These are phyloP conservation scores for Microplitis demolitor DNA, from an alignment of 1,140 invertebrate genomes.

Conservation along the genomic window DNA sequence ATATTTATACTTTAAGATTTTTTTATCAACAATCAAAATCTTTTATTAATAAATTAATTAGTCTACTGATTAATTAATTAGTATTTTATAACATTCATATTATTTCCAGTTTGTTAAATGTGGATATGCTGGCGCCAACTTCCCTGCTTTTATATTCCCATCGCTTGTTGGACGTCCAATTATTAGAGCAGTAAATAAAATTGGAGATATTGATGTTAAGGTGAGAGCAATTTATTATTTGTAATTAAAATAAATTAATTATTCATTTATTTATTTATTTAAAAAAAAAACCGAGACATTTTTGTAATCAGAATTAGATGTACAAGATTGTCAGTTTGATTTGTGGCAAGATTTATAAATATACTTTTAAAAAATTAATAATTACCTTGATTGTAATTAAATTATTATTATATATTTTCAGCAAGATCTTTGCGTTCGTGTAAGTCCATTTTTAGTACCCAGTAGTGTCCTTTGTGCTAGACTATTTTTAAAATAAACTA, in stretches of 20 bases:
- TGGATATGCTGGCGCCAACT: constrained; percentile 98
- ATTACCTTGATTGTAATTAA: constrained; percentile 33
- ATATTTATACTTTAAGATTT: too few relatives aligned
- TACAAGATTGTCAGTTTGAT: neutral
- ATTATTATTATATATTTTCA: constrained; percentile 53
- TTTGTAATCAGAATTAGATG: neutral
- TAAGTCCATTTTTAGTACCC: constrained; percentile 48
- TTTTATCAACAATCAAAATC: too few relatives aligned
- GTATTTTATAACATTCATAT: constrained; percentile 34
- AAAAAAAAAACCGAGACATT: neutral
- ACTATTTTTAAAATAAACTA: constrained; percentile 19
- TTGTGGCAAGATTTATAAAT: constrained; percentile 4
- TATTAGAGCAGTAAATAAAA: constrained; percentile 95
- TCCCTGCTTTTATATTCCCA: constrained; percentile 98
- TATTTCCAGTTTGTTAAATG: constrained; percentile 97
- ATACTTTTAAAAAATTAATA: neutral
- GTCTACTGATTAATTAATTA: neutral
- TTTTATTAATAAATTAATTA: constrained; percentile 5
- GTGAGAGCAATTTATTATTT: constrained; percentile 62
- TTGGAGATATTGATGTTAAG: constrained; percentile 99
- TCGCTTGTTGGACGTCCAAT: constrained; percentile 98
- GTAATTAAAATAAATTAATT: neutral
- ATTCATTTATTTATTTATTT: neutral
- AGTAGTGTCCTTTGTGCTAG: constrained; percentile 31
- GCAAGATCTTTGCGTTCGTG: constrained; percentile 60